These are phyloP conservation scores for Autographa pulchrina DNA, from an alignment of 2,888 invertebrate species.

Conservation along the genomic window DNA sequence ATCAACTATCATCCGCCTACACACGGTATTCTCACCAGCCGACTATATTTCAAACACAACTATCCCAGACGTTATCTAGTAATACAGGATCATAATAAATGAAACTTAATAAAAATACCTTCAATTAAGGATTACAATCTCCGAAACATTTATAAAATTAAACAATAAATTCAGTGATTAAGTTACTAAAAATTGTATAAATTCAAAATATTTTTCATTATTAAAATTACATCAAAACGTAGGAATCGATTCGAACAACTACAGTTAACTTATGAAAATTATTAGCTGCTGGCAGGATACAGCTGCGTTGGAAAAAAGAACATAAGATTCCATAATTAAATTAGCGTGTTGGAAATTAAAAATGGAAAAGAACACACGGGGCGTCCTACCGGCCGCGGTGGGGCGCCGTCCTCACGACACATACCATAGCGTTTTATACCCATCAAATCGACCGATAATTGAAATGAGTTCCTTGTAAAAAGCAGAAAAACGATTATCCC, in stretches of 20 bases:
- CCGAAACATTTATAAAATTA: constrained; percentile 50
- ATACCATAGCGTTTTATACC: constrained; percentile 86
- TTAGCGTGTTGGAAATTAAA: constrained; percentile 86
- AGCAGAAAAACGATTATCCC: constrained; percentile 89
- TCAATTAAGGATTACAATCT: constrained; percentile 55
- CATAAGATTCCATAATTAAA: constrained; percentile 84
- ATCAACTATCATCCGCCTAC: constrained; percentile 75
- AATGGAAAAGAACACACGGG: constrained; percentile 76
- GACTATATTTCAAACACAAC: constrained; percentile 65
- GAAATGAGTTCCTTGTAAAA: constrained; percentile 90
- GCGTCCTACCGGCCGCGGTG: constrained; percentile 79
- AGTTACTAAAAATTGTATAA: constrained; percentile 58
- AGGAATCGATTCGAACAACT: constrained; percentile 61
- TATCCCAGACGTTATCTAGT: constrained; percentile 54
- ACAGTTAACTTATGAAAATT: constrained; percentile 79
- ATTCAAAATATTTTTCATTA: constrained; percentile 53
- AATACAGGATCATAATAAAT: constrained; percentile 57
- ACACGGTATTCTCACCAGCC: constrained; percentile 63
- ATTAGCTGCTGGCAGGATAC: constrained; percentile 80
- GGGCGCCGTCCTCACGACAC: constrained; percentile 86
- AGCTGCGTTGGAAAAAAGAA: constrained; percentile 78
- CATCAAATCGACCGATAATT: constrained; percentile 89
- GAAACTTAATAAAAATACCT: constrained; percentile 61
- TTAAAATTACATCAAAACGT: constrained; percentile 58
- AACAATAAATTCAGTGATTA: constrained; percentile 58